Evolutionary conservation across 2,888 invertebrate genomes (phyloP).

Genomic region (Eremobia ochroleuca): DNA sequence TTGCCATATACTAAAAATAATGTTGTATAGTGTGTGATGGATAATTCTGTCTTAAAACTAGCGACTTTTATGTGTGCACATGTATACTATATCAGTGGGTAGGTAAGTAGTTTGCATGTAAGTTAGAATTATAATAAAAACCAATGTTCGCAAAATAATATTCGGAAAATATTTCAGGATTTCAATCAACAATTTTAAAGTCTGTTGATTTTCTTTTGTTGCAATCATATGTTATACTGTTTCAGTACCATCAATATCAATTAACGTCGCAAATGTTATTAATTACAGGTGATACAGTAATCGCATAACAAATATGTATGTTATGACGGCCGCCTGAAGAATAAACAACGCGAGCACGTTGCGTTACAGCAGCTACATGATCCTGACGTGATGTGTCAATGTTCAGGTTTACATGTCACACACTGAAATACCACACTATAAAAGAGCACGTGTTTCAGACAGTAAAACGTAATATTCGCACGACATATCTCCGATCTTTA

Average conservation of each 20-base stretch:
- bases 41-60: too few species aligned
- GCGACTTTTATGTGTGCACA: background rate
- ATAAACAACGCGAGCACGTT: constrained; percentile 57
- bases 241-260: constrained; percentile 42
- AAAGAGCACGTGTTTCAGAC: constrained; percentile 12
- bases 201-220: constrained; percentile 1
- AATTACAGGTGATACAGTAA: constrained; percentile 60
- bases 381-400: constrained; percentile 43
- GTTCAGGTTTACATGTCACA: constrained; percentile 21
- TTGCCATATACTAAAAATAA: too few species aligned
- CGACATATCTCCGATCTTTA: constrained; percentile 11
- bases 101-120: background rate
- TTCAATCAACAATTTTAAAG: constrained; percentile 8
- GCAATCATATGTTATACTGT: constrained; percentile 4
- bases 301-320: constrained; percentile 60
- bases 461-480: constrained; percentile 4
- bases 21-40: too few species aligned
- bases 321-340: constrained; percentile 45
- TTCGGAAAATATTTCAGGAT: constrained; percentile 17
- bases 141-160: background rate
- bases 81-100: background rate
- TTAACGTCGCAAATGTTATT: constrained; percentile 54
- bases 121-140: background rate
- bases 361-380: constrained; percentile 31
- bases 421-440: constrained; percentile 20